These are phyloP conservation scores for Melieria omissa DNA, from an alignment of 2,888 invertebrate genomes.

Conservation along the genomic window DNA sequence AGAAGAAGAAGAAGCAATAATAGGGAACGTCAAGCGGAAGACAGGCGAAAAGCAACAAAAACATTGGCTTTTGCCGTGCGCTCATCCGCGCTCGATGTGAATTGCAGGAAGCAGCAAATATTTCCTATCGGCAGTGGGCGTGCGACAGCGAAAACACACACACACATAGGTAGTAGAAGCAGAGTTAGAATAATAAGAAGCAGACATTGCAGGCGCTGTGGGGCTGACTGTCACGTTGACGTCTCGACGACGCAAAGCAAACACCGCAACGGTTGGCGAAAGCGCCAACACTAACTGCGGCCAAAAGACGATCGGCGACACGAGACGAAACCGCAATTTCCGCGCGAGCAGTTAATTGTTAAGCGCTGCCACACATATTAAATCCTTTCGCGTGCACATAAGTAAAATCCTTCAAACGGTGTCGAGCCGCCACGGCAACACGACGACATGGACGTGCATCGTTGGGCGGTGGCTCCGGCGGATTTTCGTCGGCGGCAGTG, in stretches of 20 bases:
- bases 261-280: not conserved
- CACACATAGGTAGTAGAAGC: not conserved
- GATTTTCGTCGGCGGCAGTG: too few species aligned
- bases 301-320: not conserved
- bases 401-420: not conserved
- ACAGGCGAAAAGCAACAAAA: too few species aligned
- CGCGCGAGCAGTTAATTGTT: slow-evolving; percentile 30
- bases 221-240: too few species aligned
- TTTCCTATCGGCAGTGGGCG: not conserved
- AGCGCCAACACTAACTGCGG: not conserved
- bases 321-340: slow-evolving; percentile 25
- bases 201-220: not conserved
- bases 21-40: too few species aligned
- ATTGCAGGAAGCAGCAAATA: slow-evolving; percentile 2
- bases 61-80: too few species aligned
- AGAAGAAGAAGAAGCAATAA: too few species aligned
- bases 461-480: not conserved
- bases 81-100: not conserved
- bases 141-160: not conserved
- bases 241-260: too few species aligned
- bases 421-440: too few species aligned
- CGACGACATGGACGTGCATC: not conserved
- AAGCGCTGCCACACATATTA: slow-evolving; percentile 24
- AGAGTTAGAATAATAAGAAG: too few species aligned
- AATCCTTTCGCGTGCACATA: not conserved